phyloP scores from a whole-genome alignment of 2,113 vertebrate species.

The Chiloscyllium plagiosum region DNA sequence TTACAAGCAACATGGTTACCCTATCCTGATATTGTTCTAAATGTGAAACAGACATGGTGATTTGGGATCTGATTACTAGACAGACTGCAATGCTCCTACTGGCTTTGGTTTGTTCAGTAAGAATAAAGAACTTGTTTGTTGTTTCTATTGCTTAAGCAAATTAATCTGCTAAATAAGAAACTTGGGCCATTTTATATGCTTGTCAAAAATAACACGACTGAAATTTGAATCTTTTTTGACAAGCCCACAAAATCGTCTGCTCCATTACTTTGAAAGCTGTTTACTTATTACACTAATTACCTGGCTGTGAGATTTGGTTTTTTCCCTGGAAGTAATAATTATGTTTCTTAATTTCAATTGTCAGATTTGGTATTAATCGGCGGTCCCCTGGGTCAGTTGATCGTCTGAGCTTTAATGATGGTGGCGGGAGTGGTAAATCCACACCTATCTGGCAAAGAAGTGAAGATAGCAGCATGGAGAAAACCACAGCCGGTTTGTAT shows the following conservation, averaged over 20 bases:
- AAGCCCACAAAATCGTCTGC: not conserved
- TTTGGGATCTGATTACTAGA: not conserved
- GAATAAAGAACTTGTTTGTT: not conserved
- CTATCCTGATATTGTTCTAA: not conserved
- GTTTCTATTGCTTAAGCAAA: not conserved
- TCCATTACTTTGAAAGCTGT: not conserved
- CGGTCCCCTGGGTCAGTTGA: slow-evolving; percentile 75
- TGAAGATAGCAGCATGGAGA: slow-evolving; percentile 57
- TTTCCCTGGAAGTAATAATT: not conserved
- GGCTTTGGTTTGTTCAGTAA: not conserved
- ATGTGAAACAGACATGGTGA: not conserved
- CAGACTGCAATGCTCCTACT: not conserved
- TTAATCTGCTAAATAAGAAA: not conserved
- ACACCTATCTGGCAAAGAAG: slow-evolving; percentile 75
- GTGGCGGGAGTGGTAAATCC: slow-evolving; percentile 65
- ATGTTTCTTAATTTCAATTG: not conserved
- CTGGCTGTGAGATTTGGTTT: not conserved
- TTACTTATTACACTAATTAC: not conserved
- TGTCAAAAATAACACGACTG: no score
- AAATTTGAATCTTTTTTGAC: not conserved
- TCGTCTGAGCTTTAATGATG: slow-evolving; percentile 69
- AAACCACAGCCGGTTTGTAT: not conserved
- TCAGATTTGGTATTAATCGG: slow-evolving; percentile 83
- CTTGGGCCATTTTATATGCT: not conserved
- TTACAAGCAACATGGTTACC: not conserved